Evolutionary conservation across 2,888 invertebrate species (phyloP), one percentile per base, ranked within the genome.

Genomic region (Cephus pygmeus): DNA sequence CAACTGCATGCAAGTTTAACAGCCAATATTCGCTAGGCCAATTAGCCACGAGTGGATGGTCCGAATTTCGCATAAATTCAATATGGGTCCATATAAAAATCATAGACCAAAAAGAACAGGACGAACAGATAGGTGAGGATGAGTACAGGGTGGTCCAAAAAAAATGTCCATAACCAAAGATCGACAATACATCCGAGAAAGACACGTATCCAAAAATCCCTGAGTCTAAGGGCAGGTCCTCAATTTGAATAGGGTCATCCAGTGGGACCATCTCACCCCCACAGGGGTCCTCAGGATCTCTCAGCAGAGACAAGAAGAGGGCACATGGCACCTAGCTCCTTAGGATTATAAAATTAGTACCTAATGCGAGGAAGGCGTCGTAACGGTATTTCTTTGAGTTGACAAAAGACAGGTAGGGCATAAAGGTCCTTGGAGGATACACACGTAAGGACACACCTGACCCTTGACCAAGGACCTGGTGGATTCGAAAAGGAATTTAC

Each of bases 311-410:
- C 76, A 73, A 73, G 68, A 15, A 33, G 74, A 73, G 73, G 76
- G 77, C 81, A 81, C 81, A 82, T 79, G 80, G 80, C 77, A 82
- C 79, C 83, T 84, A 81, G 80, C 78, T 81, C 80, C 79, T 81
- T 76, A 77, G 86, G 89, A 90, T 90, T 89, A 89, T 87, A 87
- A 89, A 87, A 88, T 87, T 87, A 87, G 87, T 82, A 81, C 81
- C 86, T 84, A 87, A 88, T 88, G 85, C 86, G 85, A 82, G 79
- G 78, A 78, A 87, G 85, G 83, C 85, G 85, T 86, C 83, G 86
- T 83, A 85, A 88, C 86, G 84, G 88, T 85, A 83, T 79, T 81
- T 69, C 79, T 33, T 75, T 79, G 81, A 79, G 56, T 23, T 82
- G 83, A 88, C 87, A 88, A 88, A 84, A 77, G 35, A 56, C 81